Evolutionary conservation across 2,888 invertebrate genomes (phyloP).

Genomic region (Dinocampus coccinellae): DNA sequence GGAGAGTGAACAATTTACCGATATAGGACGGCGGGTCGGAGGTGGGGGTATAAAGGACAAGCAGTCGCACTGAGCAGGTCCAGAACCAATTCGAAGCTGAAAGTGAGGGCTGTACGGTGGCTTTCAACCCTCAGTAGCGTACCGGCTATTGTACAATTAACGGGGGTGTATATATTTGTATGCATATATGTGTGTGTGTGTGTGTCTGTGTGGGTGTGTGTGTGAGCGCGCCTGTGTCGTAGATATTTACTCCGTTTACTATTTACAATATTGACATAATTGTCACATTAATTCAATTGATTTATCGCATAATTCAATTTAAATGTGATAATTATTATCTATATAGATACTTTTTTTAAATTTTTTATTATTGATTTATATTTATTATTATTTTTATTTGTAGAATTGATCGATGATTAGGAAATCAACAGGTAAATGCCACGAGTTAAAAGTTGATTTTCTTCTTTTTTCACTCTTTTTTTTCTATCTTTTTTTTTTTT

Average conservation of each 20-base stretch:
- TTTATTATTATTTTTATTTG: not conserved
- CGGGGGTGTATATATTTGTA: too few species aligned
- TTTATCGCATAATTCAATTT: too few species aligned
- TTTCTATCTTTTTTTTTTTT: not conserved
- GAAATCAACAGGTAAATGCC: conserved; percentile 46
- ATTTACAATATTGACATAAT: too few species aligned
- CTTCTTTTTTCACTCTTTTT: not conserved
- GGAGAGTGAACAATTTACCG: not conserved
- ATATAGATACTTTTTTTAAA: too few species aligned
- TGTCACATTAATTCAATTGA: too few species aligned
- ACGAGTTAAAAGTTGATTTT: conserved; percentile 37
- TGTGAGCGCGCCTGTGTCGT: too few species aligned
- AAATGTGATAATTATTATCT: too few species aligned
- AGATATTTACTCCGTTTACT: too few species aligned
- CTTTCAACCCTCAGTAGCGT: conserved; percentile 50
- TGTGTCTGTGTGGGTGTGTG: too few species aligned
- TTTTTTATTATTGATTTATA: too few species aligned
- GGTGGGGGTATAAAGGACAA: not conserved
- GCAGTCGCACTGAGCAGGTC: conserved; percentile 19
- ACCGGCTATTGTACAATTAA: conserved; percentile 45
- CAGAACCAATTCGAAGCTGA: conserved; percentile 25
- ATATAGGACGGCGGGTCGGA: not conserved
- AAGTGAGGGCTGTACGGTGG: conserved; percentile 37
- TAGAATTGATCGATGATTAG: not conserved
- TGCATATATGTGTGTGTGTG: conserved; percentile 10